phyloP scores from a whole-genome alignment of 1,140 invertebrate genomes.

The Zaprionus taronus region DNA sequence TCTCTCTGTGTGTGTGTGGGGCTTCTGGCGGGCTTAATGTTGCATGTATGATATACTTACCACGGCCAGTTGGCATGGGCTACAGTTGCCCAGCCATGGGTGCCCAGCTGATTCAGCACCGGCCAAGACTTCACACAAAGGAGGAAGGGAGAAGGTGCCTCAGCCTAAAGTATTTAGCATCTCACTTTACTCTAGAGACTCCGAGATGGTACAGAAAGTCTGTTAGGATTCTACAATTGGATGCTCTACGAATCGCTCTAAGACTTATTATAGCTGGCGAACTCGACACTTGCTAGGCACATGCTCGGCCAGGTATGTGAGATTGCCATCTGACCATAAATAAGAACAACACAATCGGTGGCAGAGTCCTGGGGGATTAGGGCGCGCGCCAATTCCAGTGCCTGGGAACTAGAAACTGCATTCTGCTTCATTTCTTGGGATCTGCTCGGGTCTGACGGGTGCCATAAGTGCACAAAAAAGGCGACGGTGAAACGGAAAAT shows the following conservation, averaged over 20 bases:
- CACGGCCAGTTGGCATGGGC: slow-evolving; percentile 40
- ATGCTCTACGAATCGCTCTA: neutral
- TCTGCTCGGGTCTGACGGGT: slow-evolving; percentile 13
- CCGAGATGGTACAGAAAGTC: neutral
- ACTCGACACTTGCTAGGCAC: neutral
- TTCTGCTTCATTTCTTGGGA: neutral
- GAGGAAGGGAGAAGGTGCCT: neutral
- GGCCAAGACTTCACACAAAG: slow-evolving; percentile 1
- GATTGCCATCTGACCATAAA: slow-evolving; percentile 25
- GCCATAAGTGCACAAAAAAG: slow-evolving; percentile 41
- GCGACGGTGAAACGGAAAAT: slow-evolving; percentile 34
- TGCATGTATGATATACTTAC: slow-evolving; percentile 55
- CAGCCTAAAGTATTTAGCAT: neutral
- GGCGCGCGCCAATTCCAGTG: slow-evolving; percentile 35
- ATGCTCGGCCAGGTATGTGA: neutral
- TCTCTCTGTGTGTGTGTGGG: neutral
- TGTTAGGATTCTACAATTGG: neutral
- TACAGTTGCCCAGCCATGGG: slow-evolving; percentile 23
- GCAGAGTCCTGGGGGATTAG: slow-evolving; percentile 19
- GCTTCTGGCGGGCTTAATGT: slow-evolving; percentile 44
- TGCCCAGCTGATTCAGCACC: slow-evolving; percentile 33
- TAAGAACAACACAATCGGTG: slow-evolving; percentile 20
- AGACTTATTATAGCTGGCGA: neutral
- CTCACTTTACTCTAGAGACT: neutral
- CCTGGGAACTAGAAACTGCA: slow-evolving; percentile 25